Conservation (phyloP, 2,797 vertebrate species). For the Scolopax bukidnonensis region DNA sequence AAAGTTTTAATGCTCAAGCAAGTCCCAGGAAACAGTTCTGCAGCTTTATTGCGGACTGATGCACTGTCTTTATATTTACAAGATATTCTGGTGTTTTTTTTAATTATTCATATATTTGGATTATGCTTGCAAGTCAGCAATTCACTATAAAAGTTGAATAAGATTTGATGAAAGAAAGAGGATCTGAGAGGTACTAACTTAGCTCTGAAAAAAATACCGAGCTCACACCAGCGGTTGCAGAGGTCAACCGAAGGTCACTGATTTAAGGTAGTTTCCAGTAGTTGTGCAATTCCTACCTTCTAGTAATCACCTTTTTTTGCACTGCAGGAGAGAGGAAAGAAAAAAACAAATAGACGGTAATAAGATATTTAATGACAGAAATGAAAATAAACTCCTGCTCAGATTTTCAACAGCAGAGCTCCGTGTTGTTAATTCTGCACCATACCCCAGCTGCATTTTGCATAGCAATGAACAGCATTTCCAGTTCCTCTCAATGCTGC, state of each 20-base stretch:
- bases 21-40: neutral
- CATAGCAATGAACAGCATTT: constrained; percentile 41
- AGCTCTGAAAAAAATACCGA: neutral
- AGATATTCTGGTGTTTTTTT: neutral
- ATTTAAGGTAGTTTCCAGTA: constrained; percentile 37
- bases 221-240: neutral
- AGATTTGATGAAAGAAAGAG: neutral
- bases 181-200: neutral
- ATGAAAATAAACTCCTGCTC: constrained; percentile 53
- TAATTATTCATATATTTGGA: neutral
- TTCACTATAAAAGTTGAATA: neutral
- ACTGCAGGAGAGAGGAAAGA: neutral
- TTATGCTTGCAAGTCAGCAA: neutral
- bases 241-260: constrained; percentile 39
- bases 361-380: constrained; percentile 60
- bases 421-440: neutral
- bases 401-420: neutral
- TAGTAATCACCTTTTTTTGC: neutral
- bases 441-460: constrained; percentile 14
- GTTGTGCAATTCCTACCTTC: constrained; percentile 3
- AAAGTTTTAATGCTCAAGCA: neutral
- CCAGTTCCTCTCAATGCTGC: constrained; percentile 1
- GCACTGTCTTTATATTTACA: neutral
- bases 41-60: neutral
- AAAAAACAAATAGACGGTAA: constrained; percentile 51